A percentile compares a stretch with the other conserved stretches of the same genome.
Conservation (phyloP, 2,888 invertebrate genomes). For the Cantharis lateralis region DNA sequence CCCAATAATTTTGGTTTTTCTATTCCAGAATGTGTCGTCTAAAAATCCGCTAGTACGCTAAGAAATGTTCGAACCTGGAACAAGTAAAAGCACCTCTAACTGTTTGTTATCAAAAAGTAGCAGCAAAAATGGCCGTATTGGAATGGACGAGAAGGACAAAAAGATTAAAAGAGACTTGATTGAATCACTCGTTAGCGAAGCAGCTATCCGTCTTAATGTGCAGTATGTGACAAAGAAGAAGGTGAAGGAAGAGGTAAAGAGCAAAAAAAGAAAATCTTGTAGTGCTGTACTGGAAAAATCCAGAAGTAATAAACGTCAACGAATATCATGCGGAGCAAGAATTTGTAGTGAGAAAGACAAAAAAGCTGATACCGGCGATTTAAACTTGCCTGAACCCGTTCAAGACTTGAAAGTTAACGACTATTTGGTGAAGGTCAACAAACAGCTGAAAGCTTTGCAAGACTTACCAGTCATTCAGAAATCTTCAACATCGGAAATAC, state of each 20-base stretch:
- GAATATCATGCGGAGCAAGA: background rate
- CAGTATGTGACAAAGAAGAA: background rate
- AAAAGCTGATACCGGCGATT: background rate
- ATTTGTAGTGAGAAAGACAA: background rate
- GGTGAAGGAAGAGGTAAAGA: background rate
- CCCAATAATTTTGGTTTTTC: background rate
- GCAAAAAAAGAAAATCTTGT: background rate
- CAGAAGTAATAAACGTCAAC: background rate
- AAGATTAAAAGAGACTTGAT: background rate
- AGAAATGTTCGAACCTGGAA: background rate
- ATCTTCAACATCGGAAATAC: background rate
- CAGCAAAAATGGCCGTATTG: background rate
- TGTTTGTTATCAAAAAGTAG: background rate
- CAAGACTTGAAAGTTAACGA: background rate
- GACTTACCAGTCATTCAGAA: background rate
- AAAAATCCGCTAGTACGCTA: background rate
- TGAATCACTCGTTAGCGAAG: background rate
- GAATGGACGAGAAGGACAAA: background rate
- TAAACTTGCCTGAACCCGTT: background rate
- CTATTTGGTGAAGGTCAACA: background rate
- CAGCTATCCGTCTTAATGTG: background rate
- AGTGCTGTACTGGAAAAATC: background rate
- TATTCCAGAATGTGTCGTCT: background rate
- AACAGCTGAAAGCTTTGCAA: background rate
- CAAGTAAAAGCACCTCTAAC: background rate